phyloP scores from a whole-genome alignment of 2,888 invertebrate species.

The Apamea anceps region DNA sequence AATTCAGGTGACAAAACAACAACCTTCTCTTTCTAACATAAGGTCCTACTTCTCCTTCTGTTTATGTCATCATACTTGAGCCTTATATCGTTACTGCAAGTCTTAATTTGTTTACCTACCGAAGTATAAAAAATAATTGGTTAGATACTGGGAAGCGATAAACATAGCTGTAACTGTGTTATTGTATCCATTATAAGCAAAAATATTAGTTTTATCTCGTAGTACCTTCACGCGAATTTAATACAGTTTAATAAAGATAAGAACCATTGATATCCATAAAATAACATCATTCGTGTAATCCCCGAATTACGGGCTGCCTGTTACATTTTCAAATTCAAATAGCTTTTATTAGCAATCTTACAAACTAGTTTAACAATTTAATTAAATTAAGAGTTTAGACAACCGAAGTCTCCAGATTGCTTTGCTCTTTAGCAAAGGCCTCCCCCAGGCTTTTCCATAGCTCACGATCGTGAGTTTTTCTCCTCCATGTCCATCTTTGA shows the following conservation, averaged over 20 bases:
- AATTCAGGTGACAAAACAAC: constrained; percentile 88
- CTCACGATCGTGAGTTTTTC: too few relatives aligned
- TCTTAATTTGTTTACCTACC: background rate
- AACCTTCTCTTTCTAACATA: background rate
- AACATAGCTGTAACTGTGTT: background rate
- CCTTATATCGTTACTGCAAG: too few relatives aligned
- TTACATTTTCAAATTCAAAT: too few relatives aligned
- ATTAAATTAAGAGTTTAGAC: too few relatives aligned
- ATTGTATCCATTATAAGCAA: background rate
- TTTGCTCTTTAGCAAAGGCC: too few relatives aligned
- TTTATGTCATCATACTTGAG: background rate
- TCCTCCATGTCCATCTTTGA: too few relatives aligned
- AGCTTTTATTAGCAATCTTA: too few relatives aligned
- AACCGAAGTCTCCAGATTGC: too few relatives aligned
- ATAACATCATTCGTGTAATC: background rate
- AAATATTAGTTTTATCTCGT: background rate
- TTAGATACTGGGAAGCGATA: background rate
- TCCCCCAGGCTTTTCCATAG: too few relatives aligned
- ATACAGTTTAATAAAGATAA: background rate
- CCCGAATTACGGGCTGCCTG: background rate
- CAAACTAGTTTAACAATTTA: too few relatives aligned
- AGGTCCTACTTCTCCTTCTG: background rate
- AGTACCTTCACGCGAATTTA: background rate
- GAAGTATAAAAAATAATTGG: background rate
- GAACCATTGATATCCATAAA: background rate